Percentiles rank a stretch among this genome's conserved stretches.
These are phyloP conservation scores for Oscheius sp. DNA, from an alignment of 2,888 invertebrate species.

Conservation along the genomic window DNA sequence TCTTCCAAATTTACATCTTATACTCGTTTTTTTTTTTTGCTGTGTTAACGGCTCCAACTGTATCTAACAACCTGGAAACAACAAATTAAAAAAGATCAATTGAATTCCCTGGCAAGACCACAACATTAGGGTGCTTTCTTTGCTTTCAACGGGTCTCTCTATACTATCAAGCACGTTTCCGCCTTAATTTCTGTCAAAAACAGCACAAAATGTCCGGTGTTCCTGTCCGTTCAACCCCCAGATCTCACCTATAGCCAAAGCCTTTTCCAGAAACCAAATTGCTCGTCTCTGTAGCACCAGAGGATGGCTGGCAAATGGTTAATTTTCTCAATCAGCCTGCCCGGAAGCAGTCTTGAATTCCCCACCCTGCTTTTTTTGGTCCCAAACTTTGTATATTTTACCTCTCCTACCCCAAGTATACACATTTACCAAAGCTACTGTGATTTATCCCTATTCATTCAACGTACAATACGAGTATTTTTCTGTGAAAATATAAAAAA, in stretches of 20 bases:
- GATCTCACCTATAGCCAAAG: neutral
- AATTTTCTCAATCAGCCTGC: neutral
- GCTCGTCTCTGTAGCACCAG: slow-evolving; percentile 28
- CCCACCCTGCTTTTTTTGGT: neutral
- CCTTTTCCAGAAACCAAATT: neutral
- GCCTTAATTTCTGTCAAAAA: too few species aligned
- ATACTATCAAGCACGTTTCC: neutral
- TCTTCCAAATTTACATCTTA: too few species aligned
- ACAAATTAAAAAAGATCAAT: too few species aligned
- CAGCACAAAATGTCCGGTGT: too few species aligned
- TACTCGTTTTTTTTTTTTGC: too few species aligned
- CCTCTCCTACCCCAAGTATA: neutral
- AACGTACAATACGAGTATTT: too few species aligned
- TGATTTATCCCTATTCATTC: too few species aligned
- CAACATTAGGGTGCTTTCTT: neutral
- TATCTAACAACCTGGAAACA: too few species aligned
- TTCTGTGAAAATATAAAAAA: too few species aligned
- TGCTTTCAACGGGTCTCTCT: neutral
- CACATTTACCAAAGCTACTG: neutral
- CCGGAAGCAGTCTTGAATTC: too few species aligned
- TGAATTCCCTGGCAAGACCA: too few species aligned
- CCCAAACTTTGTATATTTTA: neutral
- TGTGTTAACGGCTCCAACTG: too few species aligned
- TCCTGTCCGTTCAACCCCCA: neutral
- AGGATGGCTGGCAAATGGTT: slow-evolving; percentile 31